A percentile compares a stretch with the other conserved stretches of the same genome.
phyloP scores from a whole-genome alignment of 1,140 invertebrate genomes.

The Periplaneta americana region DNA sequence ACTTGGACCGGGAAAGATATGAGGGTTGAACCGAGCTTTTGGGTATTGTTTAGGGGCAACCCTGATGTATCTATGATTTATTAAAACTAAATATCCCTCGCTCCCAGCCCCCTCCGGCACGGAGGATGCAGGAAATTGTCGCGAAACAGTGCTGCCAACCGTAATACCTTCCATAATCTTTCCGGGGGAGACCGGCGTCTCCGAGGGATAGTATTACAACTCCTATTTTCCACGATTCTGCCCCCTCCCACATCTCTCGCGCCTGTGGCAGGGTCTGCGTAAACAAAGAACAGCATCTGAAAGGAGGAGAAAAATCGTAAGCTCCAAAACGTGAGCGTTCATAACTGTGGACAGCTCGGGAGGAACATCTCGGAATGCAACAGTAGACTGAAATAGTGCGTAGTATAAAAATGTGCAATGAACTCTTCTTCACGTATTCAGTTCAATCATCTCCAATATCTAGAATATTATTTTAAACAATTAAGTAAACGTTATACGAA shows the following conservation, averaged over 20 bases:
- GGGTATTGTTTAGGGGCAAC: not conserved
- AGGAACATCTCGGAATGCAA: too few relatives aligned
- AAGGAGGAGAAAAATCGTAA: too few relatives aligned
- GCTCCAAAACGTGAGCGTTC: too few relatives aligned
- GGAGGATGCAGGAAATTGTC: not conserved
- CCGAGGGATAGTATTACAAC: not conserved
- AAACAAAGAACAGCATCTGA: not conserved
- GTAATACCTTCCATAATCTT: not conserved
- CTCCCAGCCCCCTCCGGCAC: not conserved
- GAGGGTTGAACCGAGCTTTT: not conserved
- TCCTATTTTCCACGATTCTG: not conserved
- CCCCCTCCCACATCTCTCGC: not conserved
- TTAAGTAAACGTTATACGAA: too few relatives aligned
- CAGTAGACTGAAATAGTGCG: too few relatives aligned
- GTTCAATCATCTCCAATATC: too few relatives aligned
- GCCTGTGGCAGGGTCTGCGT: not conserved
- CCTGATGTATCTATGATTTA: not conserved
- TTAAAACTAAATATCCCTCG: not conserved
- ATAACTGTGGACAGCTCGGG: too few relatives aligned
- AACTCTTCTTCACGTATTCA: too few relatives aligned
- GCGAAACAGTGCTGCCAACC: not conserved
- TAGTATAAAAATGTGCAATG: too few relatives aligned
- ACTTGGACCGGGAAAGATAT: not conserved
- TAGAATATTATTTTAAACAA: too few relatives aligned
- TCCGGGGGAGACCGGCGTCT: not conserved